Evolutionary conservation across 2,113 vertebrate genomes (phyloP).

Genomic region (Oncorhynchus kisutch): DNA sequence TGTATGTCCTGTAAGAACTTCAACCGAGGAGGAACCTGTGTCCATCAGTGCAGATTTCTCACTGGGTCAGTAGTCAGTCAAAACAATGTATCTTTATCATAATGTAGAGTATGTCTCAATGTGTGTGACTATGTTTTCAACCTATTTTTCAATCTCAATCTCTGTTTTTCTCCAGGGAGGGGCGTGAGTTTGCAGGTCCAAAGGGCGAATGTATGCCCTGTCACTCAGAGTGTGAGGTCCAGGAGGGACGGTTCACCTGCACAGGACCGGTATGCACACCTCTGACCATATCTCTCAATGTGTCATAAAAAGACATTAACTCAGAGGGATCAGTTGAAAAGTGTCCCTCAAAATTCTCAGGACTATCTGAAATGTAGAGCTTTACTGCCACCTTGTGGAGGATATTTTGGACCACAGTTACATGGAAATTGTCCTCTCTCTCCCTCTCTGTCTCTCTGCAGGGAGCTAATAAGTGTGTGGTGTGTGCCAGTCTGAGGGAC

Average conservation of each 20-base stretch:
- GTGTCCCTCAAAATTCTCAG: neutral
- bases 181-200: slow-evolving; percentile 78
- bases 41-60: slow-evolving; percentile 81
- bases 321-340: too few species aligned
- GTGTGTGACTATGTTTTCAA: neutral
- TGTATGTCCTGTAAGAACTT: slow-evolving; percentile 85
- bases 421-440: neutral
- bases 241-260: slow-evolving; percentile 79
- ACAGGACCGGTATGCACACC: slow-evolving; percentile 78
- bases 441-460: slow-evolving; percentile 38
- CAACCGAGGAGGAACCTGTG: slow-evolving; percentile 81
- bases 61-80: slow-evolving; percentile 72
- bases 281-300: neutral
- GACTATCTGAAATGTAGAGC: neutral
- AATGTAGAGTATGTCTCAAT: neutral
- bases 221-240: slow-evolving; percentile 81
- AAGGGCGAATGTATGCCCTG: slow-evolving; percentile 81
- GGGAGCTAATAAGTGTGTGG: slow-evolving; percentile 84
- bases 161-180: slow-evolving; percentile 67
- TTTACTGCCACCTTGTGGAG: slow-evolving; percentile 45
- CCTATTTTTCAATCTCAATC: neutral
- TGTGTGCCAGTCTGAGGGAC: slow-evolving; percentile 79
- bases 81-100: neutral
- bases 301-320: neutral
- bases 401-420: neutral